Evolutionary conservation across 2,888 invertebrate species (phyloP).

Genomic region (Anarsia innoxiella): DNA sequence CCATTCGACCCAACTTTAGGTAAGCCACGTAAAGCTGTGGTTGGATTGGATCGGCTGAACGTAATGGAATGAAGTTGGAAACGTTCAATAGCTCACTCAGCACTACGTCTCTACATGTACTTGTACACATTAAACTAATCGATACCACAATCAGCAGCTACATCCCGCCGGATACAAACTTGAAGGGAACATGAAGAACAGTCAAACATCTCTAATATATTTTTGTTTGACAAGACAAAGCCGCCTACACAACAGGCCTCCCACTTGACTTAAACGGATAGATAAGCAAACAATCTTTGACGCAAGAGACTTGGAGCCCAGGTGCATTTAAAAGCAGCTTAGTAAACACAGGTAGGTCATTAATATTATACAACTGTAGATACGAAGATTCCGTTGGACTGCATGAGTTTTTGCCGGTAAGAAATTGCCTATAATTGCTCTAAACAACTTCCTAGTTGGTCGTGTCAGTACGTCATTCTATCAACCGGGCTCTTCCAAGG

Average conservation of each 20-base stretch:
- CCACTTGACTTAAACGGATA: too few species aligned
- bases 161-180: too few species aligned
- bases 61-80: slow-evolving; percentile 22
- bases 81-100: slow-evolving; percentile 19
- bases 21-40: slow-evolving; percentile 28
- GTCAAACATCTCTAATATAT: too few species aligned
- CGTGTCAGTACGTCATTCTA: slow-evolving; percentile 14
- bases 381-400: too few species aligned
- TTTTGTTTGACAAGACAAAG: too few species aligned
- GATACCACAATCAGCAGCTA: too few species aligned
- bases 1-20: slow-evolving; percentile 25
- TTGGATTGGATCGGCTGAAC: slow-evolving; percentile 18
- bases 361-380: slow-evolving; percentile 28
- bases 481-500: slow-evolving; percentile 29
- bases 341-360: slow-evolving; percentile 7
- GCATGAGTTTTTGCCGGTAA: slow-evolving; percentile 40
- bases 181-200: too few species aligned
- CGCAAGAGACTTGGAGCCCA: too few species aligned
- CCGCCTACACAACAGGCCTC: too few species aligned
- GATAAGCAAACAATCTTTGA: too few species aligned
- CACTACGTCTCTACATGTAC: too few species aligned
- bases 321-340: slow-evolving; percentile 11
- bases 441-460: slow-evolving; percentile 46
- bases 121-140: too few species aligned
- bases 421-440: slow-evolving; percentile 48